Conservation (phyloP, 2,113 vertebrate genomes). For the Paramisgurnus dabryanus region DNA sequence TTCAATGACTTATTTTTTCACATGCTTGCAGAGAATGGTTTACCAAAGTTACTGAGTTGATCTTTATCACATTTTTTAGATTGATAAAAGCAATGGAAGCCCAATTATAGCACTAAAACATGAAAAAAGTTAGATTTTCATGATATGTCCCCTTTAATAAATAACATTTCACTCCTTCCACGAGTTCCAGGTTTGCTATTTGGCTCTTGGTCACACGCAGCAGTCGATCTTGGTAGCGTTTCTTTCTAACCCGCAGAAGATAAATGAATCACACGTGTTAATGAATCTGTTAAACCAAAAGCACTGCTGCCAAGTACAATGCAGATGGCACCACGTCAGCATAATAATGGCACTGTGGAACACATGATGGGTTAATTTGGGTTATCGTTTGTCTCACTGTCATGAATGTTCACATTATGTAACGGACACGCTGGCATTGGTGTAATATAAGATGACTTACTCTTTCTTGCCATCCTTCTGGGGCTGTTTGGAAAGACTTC, state of each 20-base stretch:
- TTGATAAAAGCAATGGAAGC: too few relatives aligned
- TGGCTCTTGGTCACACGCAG: constrained; percentile 89
- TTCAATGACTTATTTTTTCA: too few relatives aligned
- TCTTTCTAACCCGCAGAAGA: constrained; percentile 91
- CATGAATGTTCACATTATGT: not conserved
- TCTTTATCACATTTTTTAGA: too few relatives aligned
- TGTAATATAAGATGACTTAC: constrained; percentile 68
- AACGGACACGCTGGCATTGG: not conserved
- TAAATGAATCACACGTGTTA: constrained; percentile 24
- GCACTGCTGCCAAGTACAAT: not conserved
- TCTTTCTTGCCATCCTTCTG: constrained; percentile 86
- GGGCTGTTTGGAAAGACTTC: constrained; percentile 82
- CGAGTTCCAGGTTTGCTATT: constrained; percentile 88
- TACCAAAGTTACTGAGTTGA: too few relatives aligned
- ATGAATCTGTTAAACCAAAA: not conserved
- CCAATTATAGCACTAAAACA: too few relatives aligned
- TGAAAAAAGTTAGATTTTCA: too few relatives aligned
- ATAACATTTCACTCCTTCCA: constrained; percentile 75
- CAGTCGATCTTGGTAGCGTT: constrained; percentile 89
- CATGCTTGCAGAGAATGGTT: too few relatives aligned
- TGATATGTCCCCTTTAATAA: not conserved
- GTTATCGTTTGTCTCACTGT: not conserved
- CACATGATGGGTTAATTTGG: not conserved
- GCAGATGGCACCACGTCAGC: constrained; percentile 8
- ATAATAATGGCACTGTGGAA: not conserved